A percentile compares a stretch with the other conserved stretches of the same genome.
phyloP scores from a whole-genome alignment of 2,797 vertebrate genomes.

The Meriones psammophilus region DNA sequence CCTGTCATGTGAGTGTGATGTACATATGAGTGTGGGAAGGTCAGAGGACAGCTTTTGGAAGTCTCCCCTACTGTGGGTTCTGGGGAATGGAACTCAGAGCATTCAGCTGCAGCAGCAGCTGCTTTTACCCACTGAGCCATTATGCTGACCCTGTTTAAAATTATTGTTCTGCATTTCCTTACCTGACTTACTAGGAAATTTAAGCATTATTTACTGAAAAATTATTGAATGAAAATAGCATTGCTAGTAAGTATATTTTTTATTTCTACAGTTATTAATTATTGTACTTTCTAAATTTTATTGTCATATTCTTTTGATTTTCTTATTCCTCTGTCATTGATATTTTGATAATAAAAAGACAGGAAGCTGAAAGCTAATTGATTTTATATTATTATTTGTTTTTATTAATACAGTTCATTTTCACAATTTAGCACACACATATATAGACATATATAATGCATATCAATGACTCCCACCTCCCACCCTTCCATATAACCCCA shows the following conservation, averaged over 20 bases:
- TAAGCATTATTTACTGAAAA: conserved; percentile 58
- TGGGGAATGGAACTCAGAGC: background rate
- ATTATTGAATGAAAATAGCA: conserved; percentile 39
- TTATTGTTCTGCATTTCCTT: conserved; percentile 27
- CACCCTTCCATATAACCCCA: no score
- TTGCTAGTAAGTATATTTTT: conserved; percentile 20
- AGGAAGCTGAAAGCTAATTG: background rate
- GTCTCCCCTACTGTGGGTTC: background rate
- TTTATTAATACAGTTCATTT: background rate
- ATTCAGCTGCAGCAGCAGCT: background rate
- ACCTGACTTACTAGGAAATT: conserved; percentile 40
- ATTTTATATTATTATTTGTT: background rate
- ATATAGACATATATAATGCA: no score
- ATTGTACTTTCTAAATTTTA: background rate
- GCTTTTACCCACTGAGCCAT: background rate
- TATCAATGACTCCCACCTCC: no score
- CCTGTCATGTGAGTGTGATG: background rate
- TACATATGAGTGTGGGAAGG: background rate
- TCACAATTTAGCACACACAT: background rate
- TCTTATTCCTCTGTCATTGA: background rate
- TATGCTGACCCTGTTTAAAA: conserved; percentile 31
- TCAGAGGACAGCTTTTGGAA: background rate
- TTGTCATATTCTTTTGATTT: background rate
- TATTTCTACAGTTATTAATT: background rate
- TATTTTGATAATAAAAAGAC: conserved; percentile 5